Conservation (phyloP, 2,888 invertebrate species). For the Fragum sueziense region DNA sequence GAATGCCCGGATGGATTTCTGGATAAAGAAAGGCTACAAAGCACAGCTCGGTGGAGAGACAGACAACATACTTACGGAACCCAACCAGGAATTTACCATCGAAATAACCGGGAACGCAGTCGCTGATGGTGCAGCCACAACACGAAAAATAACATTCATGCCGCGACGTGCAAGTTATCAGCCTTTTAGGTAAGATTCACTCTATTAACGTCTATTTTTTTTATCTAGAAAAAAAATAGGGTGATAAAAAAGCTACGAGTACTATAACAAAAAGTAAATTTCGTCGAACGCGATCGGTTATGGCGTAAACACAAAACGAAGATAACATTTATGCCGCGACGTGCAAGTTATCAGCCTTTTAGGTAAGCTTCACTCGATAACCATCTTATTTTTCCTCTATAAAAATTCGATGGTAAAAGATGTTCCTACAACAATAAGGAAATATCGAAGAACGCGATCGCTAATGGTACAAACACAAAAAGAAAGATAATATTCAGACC, state of each 20-base stretch:
- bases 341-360: constrained; percentile 18
- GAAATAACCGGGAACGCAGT: constrained; percentile 7
- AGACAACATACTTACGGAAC: not conserved
- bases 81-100: constrained; percentile 8
- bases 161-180: constrained; percentile 17
- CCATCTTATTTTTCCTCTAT: too few species aligned
- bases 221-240: not conserved
- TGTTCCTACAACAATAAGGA: too few species aligned
- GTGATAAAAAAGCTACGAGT: not conserved
- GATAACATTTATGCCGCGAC: not conserved
- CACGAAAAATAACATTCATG: not conserved
- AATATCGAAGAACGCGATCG: not conserved
- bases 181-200: constrained; percentile 1
- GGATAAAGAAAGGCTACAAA: constrained; percentile 3
- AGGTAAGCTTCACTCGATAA: too few species aligned
- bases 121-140: not conserved
- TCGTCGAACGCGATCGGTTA: not conserved
- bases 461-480: not conserved
- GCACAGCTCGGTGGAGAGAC: not conserved
- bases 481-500: not conserved
- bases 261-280: not conserved
- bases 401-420: too few species aligned
- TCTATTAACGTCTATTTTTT: not conserved
- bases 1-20: not conserved
- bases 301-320: not conserved